Conservation (phyloP, 2,113 vertebrate genomes). For the Machaerirhynchus nigripectus region DNA sequence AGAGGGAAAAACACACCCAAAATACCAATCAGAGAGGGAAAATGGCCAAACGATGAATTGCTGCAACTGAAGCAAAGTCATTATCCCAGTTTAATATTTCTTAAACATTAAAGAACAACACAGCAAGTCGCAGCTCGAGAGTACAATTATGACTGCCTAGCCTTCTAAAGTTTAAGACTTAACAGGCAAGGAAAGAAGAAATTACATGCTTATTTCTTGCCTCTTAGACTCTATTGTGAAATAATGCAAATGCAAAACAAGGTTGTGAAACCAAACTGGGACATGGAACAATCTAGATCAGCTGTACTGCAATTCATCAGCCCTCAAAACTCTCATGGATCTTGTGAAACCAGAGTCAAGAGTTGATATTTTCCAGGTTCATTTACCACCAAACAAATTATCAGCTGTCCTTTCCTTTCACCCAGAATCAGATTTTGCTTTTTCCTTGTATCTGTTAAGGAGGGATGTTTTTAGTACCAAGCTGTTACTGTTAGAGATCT, state of each 20-base stretch:
- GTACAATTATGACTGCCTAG: neutral
- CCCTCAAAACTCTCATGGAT: neutral
- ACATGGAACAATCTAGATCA: neutral
- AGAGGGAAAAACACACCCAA: neutral
- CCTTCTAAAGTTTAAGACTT: neutral
- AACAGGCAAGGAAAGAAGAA: neutral
- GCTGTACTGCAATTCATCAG: neutral
- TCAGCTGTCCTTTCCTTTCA: neutral
- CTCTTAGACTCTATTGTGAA: neutral
- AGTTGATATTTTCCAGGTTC: neutral
- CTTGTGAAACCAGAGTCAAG: neutral
- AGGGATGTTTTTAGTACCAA: neutral
- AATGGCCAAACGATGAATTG: neutral
- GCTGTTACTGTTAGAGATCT: neutral
- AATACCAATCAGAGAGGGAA: neutral
- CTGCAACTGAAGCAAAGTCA: neutral
- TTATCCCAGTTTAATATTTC: neutral
- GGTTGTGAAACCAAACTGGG: constrained; percentile 1
- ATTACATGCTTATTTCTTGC: neutral
- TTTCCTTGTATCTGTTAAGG: neutral
- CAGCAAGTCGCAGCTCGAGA: neutral
- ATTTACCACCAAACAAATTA: neutral
- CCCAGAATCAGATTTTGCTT: neutral
- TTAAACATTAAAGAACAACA: neutral
- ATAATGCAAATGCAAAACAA: neutral